phyloP scores from a whole-genome alignment of 1,140 invertebrate species.

The Aphaenogaster rudis region DNA sequence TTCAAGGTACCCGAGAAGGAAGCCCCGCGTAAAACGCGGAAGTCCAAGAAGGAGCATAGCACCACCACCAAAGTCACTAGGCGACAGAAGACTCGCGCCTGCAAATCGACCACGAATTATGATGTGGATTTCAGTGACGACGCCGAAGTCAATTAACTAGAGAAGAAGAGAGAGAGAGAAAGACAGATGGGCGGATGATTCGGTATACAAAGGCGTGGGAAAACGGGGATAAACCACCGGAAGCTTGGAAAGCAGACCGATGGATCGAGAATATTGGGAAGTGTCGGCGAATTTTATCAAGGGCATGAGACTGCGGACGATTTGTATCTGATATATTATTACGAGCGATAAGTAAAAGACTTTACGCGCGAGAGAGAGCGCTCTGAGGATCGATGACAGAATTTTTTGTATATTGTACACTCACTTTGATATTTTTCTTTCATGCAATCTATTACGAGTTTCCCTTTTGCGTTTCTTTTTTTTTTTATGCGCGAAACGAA shows the following conservation, averaged over 20 bases:
- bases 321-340: slow-evolving; percentile 13
- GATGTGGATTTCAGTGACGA: slow-evolving; percentile 13
- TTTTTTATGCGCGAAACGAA: slow-evolving; percentile 13
- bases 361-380: neutral
- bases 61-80: slow-evolving; percentile 15
- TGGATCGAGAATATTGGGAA: neutral
- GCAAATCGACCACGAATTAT: slow-evolving; percentile 50
- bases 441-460: neutral
- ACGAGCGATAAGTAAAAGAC: neutral
- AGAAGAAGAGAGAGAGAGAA: neutral
- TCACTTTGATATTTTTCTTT: slow-evolving; percentile 40
- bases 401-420: slow-evolving; percentile 11
- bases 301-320: neutral
- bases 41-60: slow-evolving; percentile 52
- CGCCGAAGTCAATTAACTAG: neutral
- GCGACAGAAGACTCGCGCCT: slow-evolving; percentile 51
- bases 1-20: slow-evolving; percentile 74
- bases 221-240: neutral
- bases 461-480: slow-evolving; percentile 1
- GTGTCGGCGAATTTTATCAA: neutral
- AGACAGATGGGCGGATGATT: neutral
- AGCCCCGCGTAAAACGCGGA: slow-evolving; percentile 43
- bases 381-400: slow-evolving; percentile 17
- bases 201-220: neutral
- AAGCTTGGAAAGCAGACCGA: neutral